phyloP scores from a whole-genome alignment of 1,140 invertebrate species.

The Diachasma alloeum region DNA sequence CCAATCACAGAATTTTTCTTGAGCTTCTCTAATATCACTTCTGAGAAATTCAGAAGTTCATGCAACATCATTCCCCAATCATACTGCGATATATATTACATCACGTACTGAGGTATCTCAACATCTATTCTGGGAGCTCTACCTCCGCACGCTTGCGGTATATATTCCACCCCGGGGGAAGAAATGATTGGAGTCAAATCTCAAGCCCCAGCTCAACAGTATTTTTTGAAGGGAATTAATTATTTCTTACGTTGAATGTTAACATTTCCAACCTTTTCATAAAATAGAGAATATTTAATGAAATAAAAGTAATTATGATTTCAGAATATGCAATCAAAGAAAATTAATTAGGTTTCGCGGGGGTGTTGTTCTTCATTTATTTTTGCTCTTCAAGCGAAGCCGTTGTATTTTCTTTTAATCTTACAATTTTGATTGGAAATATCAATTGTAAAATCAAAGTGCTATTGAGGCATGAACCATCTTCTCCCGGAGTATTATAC shows the following conservation, averaged over 20 bases:
- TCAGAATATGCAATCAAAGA: no score
- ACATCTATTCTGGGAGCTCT: neutral
- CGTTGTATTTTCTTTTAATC: no score
- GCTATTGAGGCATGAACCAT: no score
- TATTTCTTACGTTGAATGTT: neutral
- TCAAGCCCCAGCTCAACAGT: neutral
- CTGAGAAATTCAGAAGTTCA: neutral
- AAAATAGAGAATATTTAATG: no score
- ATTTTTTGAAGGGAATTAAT: neutral
- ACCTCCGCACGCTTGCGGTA: neutral
- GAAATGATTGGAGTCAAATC: neutral
- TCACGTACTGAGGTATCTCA: neutral
- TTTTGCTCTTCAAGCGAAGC: no score
- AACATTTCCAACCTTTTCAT: neutral
- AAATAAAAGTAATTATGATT: no score
- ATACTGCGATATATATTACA: neutral
- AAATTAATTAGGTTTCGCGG: no score
- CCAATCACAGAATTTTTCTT: neutral
- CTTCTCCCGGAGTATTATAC: no score
- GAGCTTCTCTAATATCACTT: neutral
- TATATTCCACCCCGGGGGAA: neutral
- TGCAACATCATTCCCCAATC: neutral
- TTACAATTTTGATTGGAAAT: no score
- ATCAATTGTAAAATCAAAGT: no score
- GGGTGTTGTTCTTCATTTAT: no score